Evolutionary conservation across 1,140 invertebrate genomes (phyloP).

Genomic region (Amyelois transitella): DNA sequence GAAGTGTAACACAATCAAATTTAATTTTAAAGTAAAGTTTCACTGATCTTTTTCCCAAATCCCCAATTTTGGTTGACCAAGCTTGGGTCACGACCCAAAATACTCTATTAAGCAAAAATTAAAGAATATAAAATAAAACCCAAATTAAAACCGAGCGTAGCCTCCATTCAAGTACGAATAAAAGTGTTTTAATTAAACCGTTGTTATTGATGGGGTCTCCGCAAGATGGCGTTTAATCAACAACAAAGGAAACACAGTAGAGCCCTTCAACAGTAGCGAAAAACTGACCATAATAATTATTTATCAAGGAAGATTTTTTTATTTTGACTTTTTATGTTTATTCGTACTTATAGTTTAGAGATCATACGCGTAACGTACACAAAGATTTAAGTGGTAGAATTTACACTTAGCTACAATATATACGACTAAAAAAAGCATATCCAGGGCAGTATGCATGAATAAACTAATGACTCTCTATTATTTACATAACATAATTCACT

Average conservation of each 20-base stretch:
- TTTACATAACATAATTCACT: no score
- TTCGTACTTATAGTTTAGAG: no score
- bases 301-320: no score
- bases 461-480: no score
- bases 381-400: no score
- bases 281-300: no score
- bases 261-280: no score
- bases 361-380: no score
- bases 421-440: no score
- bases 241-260: slow-evolving; percentile 26
- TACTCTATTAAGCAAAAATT: slow-evolving; percentile 48
- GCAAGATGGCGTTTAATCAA: slow-evolving; percentile 71
- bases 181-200: slow-evolving; percentile 71
- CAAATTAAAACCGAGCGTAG: slow-evolving; percentile 59
- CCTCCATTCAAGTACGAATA: slow-evolving; percentile 55
- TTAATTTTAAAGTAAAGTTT: neutral
- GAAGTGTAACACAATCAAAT: no score
- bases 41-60: slow-evolving; percentile 28
- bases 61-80: slow-evolving; percentile 25
- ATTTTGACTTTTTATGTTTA: neutral
- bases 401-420: no score
- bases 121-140: slow-evolving; percentile 44
- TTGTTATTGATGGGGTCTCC: slow-evolving; percentile 69
- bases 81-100: slow-evolving; percentile 11
- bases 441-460: no score